phyloP scores from a whole-genome alignment of 2,797 vertebrate species.

The Novumbra hubbsi region DNA sequence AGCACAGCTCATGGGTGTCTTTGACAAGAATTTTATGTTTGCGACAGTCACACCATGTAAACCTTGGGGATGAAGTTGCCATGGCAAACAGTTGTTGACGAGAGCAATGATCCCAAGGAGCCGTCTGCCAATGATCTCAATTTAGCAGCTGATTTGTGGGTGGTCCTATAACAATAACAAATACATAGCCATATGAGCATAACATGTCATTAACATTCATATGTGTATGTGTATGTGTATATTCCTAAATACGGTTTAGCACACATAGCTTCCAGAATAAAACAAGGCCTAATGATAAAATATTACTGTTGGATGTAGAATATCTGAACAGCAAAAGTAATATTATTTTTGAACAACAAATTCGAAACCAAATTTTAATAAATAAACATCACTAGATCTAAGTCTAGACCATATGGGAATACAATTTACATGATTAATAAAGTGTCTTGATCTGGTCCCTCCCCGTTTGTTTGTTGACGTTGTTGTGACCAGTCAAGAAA shows the following conservation, averaged over 20 bases:
- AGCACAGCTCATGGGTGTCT: constrained; percentile 50
- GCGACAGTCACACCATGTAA: constrained; percentile 50
- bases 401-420: not conserved
- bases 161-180: constrained; percentile 8
- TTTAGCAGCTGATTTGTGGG: not conserved
- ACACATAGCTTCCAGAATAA: not conserved
- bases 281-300: no score
- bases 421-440: not conserved
- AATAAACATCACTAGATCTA: not conserved
- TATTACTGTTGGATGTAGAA: not conserved
- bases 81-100: constrained; percentile 20
- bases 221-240: no score
- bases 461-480: constrained; percentile 16
- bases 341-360: not conserved
- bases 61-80: constrained; percentile 45
- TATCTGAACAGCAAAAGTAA: not conserved
- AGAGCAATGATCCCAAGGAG: not conserved
- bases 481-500: not conserved
- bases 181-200: not conserved
- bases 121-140: not conserved
- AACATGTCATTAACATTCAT: not conserved
- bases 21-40: constrained; percentile 55
- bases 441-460: constrained; percentile 11
- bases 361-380: not conserved
- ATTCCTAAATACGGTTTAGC: no score